Evolutionary conservation across 1,140 invertebrate species (phyloP).

Genomic region (Lutraria rhynchaena): DNA sequence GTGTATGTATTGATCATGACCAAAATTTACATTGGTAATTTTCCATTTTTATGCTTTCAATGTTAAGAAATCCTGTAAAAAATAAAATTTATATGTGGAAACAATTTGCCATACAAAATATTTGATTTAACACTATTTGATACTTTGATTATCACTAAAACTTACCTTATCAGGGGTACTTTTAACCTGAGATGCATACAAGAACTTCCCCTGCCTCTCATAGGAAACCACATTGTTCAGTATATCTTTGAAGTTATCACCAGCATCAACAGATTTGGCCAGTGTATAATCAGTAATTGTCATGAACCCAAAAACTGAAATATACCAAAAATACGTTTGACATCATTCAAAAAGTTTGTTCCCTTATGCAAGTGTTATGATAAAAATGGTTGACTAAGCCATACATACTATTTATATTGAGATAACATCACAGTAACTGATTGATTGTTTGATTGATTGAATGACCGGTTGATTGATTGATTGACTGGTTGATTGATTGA

Average conservation of each 20-base stretch:
- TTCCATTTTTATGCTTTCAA: neutral
- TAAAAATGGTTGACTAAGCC: no score
- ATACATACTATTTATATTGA: no score
- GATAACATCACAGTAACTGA: no score
- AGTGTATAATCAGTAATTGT: slow-evolving; percentile 49
- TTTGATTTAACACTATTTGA: neutral
- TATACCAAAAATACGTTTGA: slow-evolving; percentile 7
- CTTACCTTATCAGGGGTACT: slow-evolving; percentile 46
- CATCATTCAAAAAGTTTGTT: no score
- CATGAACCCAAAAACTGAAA: slow-evolving; percentile 43
- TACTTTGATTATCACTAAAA: neutral
- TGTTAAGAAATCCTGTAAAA: neutral
- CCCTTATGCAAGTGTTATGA: no score
- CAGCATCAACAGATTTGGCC: slow-evolving; percentile 60
- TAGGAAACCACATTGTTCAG: slow-evolving; percentile 69
- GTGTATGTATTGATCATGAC: no score
- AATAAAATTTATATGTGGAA: neutral
- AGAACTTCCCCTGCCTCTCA: slow-evolving; percentile 75
- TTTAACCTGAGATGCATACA: slow-evolving; percentile 74
- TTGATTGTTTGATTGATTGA: no score
- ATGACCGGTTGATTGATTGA: no score
- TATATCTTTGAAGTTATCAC: slow-evolving; percentile 61
- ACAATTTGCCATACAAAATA: neutral
- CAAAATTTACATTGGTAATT: no score
- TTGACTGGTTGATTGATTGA: no score